Base-by-base conservation (phyloP, 2,888 invertebrate genomes). In the Mechanitis messenoides region DNA sequence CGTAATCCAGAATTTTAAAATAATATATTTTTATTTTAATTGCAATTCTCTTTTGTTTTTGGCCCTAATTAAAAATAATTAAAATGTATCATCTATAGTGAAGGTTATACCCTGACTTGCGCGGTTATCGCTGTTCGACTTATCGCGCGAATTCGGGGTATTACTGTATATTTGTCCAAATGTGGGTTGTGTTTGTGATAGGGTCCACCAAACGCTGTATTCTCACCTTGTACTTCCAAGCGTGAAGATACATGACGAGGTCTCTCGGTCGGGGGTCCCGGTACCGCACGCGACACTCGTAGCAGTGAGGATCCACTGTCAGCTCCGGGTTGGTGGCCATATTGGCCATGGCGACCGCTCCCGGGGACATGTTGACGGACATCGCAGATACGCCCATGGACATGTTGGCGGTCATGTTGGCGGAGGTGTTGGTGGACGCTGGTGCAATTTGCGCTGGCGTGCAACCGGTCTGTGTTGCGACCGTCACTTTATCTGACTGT, bases 221-320 rank as follows among this genome's bases (percentile, higher is more conserved):
- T 33, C 57, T 80, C 80, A 95, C 95, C 92, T 94, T 94, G 83
- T 97, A 97, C 77, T 96, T 96, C 95, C 96, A 96, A 42, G 98
- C 98, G 85, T 98, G 98, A 54, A 98, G 92, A 85, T 97, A 98
- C 96, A 98, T 97, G 71, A 98, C 95, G 64, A 98, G 92, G 84
- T 98, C 97, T 71, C 95, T 93, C 0, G 97, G 96, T 68, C 95
- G 93, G 0, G 98, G 98, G 84, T 98, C 98, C 69, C 96, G 91
- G 89, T 96, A 98, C 65, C 95, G 92, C 63, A 96, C 95, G 85
- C 96, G 96, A 86, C 98, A 98, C 85, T 97, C 97, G 81, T 96
- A 95, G 88, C 98, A 98, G 80, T 97, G 94, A 47, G 94, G 94
- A 80, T 98, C 97, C 11, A 94, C 86, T 11, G 94, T 93, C 87